Conservation (phyloP, 2,797 vertebrate genomes). For the Syncerus caffer region DNA sequence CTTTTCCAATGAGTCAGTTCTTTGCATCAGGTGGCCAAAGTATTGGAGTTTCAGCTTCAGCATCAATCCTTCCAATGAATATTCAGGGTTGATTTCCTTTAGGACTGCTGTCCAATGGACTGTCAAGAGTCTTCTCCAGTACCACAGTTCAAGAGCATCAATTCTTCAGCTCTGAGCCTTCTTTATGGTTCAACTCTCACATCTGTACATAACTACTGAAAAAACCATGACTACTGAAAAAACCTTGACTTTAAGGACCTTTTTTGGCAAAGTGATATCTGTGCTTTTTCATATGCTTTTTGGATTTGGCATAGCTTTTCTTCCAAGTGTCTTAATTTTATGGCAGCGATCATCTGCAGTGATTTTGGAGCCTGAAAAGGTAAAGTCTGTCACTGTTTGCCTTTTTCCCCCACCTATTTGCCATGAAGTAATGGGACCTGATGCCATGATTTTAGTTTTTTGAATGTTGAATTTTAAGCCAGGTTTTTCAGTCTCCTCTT, state of each 20-base stretch:
- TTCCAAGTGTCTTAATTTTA: not conserved
- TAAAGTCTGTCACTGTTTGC: not conserved
- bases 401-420: not conserved
- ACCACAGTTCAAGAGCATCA: too few relatives aligned
- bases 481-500: not conserved
- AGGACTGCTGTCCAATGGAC: too few relatives aligned
- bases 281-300: not conserved
- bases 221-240: not conserved
- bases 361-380: not conserved
- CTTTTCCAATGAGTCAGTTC: fast-evolving
- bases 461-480: not conserved
- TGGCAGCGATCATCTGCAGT: not conserved
- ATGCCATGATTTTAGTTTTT: not conserved
- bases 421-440: not conserved
- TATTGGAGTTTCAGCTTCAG: too few relatives aligned
- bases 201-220: too few relatives aligned
- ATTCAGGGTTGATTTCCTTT: too few relatives aligned
- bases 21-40: too few relatives aligned
- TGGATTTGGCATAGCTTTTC: not conserved
- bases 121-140: too few relatives aligned
- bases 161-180: too few relatives aligned
- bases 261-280: not conserved
- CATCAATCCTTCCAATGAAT: too few relatives aligned
- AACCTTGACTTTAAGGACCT: not conserved
- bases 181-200: too few relatives aligned